phyloP scores from a whole-genome alignment of 2,888 invertebrate species.

The Scaeva pyrastri region DNA sequence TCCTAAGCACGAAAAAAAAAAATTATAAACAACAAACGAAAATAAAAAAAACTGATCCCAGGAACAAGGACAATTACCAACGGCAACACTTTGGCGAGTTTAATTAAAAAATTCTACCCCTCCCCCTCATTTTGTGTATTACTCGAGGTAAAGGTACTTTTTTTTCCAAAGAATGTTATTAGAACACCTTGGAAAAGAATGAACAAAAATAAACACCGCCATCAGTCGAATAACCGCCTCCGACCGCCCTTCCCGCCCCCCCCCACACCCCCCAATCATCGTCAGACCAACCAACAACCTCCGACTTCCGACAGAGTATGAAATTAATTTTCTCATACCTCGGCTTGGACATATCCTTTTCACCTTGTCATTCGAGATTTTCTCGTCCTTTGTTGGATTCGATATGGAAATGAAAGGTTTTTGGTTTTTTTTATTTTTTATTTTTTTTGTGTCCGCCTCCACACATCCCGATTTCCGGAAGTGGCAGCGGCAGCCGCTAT shows the following conservation, averaged over 20 bases:
- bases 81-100: conserved; percentile 71
- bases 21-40: conserved; percentile 2
- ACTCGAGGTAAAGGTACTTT: conserved; percentile 3
- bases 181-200: conserved; percentile 61
- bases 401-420: conserved; percentile 15
- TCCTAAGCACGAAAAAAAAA: conserved; percentile 15
- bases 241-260: too few relatives aligned
- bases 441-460: not conserved
- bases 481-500: not conserved
- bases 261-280: too few relatives aligned
- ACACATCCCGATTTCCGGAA: too few relatives aligned
- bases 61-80: conserved; percentile 70
- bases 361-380: conserved; percentile 74
- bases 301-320: conserved; percentile 72
- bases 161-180: conserved; percentile 49
- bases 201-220: conserved; percentile 34
- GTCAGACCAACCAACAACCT: conserved; percentile 4
- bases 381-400: conserved; percentile 55
- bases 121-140: not conserved
- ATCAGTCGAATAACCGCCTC: conserved; percentile 38
- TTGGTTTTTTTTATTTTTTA: too few relatives aligned
- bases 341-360: conserved; percentile 73
- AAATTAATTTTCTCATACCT: conserved; percentile 74
- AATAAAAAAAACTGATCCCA: conserved; percentile 40
- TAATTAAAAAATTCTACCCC: conserved; percentile 73